phyloP scores from a whole-genome alignment of 2,113 vertebrate genomes.

The Bostrychus sinensis region DNA sequence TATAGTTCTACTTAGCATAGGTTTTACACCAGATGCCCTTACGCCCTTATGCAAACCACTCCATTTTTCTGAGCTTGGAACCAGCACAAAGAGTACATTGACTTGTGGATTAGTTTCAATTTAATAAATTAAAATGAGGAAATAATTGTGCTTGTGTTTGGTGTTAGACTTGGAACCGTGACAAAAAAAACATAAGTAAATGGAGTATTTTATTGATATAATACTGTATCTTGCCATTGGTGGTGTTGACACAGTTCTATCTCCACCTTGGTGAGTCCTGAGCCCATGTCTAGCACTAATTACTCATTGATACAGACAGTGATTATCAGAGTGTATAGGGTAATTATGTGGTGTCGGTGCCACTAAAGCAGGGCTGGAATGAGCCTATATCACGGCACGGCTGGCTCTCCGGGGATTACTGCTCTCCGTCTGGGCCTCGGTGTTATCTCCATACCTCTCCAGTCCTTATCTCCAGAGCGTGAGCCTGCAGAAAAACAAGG shows the following conservation, averaged over 20 bases:
- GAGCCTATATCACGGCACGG: conserved; percentile 66
- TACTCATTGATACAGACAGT: conserved; percentile 73
- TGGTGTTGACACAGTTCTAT: neutral
- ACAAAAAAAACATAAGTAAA: too few relatives aligned
- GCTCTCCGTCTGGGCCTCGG: conserved; percentile 54
- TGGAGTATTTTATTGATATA: too few relatives aligned
- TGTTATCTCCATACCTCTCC: conserved; percentile 68
- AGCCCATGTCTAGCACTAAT: conserved; percentile 72
- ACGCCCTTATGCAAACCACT: too few relatives aligned
- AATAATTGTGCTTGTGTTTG: too few relatives aligned
- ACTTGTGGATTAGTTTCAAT: too few relatives aligned
- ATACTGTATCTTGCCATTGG: neutral
- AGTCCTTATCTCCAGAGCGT: conserved; percentile 76
- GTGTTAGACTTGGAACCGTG: too few relatives aligned
- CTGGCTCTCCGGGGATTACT: conserved; percentile 56
- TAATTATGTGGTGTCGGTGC: conserved; percentile 76
- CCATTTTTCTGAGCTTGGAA: too few relatives aligned
- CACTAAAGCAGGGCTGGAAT: conserved; percentile 69
- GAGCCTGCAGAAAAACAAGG: conserved; percentile 74
- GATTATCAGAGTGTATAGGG: conserved; percentile 68
- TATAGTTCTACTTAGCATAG: too few relatives aligned
- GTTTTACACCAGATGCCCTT: too few relatives aligned
- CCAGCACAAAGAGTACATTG: too few relatives aligned
- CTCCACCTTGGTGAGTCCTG: conserved; percentile 52
- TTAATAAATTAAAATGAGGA: too few relatives aligned